A percentile compares a stretch with the other conserved stretches of the same genome.
Conservation (phyloP, 2,888 invertebrate genomes). For the Dryomyza anilis region DNA sequence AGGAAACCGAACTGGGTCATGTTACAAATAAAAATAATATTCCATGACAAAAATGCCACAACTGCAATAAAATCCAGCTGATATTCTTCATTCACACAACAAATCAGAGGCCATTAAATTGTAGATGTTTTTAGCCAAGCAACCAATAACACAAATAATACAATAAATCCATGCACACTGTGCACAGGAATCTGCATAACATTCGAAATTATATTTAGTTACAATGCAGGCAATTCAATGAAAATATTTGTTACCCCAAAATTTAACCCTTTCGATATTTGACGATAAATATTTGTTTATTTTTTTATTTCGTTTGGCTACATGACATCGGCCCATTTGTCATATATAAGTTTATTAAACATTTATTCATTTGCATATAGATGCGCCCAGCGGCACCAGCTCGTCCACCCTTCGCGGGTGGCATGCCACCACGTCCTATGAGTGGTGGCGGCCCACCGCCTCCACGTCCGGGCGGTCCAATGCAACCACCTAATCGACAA, state of each 20-base stretch:
- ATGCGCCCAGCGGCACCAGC: constrained; percentile 49
- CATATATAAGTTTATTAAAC: not conserved
- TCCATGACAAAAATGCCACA: constrained; percentile 55
- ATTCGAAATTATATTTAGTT: no score
- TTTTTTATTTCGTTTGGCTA: not conserved
- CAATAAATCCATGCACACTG: no score
- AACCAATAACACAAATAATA: no score
- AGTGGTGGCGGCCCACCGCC: constrained; percentile 49
- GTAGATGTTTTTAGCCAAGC: no score
- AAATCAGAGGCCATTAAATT: constrained; percentile 26
- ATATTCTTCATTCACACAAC: constrained; percentile 23
- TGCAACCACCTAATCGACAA: constrained; percentile 46
- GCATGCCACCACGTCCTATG: constrained; percentile 50
- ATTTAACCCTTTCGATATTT: no score
- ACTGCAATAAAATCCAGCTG: constrained; percentile 44
- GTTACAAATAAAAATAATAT: constrained; percentile 52
- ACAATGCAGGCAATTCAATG: no score
- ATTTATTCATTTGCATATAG: constrained; percentile 37
- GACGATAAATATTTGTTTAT: no score
- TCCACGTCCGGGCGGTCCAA: constrained; percentile 44
- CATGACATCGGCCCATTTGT: not conserved
- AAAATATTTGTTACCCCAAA: no score
- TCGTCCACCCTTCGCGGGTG: constrained; percentile 51
- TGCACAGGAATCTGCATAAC: no score
- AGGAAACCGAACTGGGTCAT: constrained; percentile 55